These are phyloP conservation scores for Adelognathus sp. DNA, from an alignment of 2,888 invertebrate genomes.

Conservation along the genomic window DNA sequence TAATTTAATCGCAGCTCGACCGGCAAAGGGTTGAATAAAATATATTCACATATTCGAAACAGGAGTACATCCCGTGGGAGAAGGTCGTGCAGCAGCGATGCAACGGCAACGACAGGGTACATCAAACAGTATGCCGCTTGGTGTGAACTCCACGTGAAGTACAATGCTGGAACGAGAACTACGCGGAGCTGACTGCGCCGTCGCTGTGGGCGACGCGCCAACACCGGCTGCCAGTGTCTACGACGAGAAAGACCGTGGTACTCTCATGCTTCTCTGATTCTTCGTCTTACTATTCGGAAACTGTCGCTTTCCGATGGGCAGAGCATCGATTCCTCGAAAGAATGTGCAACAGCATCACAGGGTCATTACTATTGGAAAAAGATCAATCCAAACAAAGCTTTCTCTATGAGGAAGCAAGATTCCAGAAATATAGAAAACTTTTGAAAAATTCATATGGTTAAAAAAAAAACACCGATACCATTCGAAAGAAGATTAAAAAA, in stretches of 20 bases:
- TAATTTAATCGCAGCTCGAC: conserved; percentile 77
- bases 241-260: not conserved
- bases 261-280: conserved; percentile 75
- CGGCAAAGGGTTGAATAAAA: conserved; percentile 81
- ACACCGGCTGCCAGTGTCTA: not conserved
- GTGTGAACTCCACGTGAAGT: conserved; percentile 12
- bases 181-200: not conserved
- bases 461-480: no score
- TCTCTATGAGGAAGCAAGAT: no score
- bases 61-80: conserved; percentile 74
- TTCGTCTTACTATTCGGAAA: conserved; percentile 74
- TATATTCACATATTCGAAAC: conserved; percentile 81
- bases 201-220: not conserved
- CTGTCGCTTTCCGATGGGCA: conserved; percentile 70
- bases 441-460: no score
- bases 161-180: conserved; percentile 17
- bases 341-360: conserved; percentile 42
- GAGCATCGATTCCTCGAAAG: conserved; percentile 61
- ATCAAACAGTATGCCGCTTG: conserved; percentile 25
- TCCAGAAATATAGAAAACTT: no score
- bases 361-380: no score
- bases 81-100: conserved; percentile 63
- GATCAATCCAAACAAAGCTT: not conserved
- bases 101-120: conserved; percentile 8
- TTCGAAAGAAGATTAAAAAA: no score